phyloP scores from a whole-genome alignment of 2,888 invertebrate species.

The Pinctada fucata region DNA sequence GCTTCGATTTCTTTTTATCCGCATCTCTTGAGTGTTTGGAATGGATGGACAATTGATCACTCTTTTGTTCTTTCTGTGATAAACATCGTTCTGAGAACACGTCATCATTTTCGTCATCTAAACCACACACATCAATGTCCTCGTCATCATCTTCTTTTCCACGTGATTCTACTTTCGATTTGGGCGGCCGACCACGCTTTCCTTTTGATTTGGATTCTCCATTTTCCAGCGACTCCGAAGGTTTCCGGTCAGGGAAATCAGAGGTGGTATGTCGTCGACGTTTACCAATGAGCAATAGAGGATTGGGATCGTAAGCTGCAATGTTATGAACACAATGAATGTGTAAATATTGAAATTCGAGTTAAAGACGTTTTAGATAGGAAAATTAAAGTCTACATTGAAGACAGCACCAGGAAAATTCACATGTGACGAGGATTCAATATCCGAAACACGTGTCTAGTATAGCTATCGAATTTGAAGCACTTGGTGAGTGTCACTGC shows the following conservation, averaged over 20 bases:
- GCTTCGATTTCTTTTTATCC: constrained; percentile 25
- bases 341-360: too few relatives aligned
- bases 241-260: constrained; percentile 49
- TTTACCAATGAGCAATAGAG: constrained; percentile 86
- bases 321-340: constrained; percentile 53
- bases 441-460: too few relatives aligned
- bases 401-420: too few relatives aligned
- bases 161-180: constrained; percentile 32
- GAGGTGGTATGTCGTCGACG: constrained; percentile 83
- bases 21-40: constrained; percentile 33
- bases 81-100: constrained; percentile 19
- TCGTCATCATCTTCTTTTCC: constrained; percentile 38
- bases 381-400: too few relatives aligned
- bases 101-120: constrained; percentile 38
- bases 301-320: constrained; percentile 90
- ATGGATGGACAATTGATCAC: constrained; percentile 25
- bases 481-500: too few relatives aligned
- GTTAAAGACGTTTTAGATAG: too few relatives aligned
- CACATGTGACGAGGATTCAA: too few relatives aligned
- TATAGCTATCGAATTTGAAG: too few relatives aligned
- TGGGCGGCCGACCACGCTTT: constrained; percentile 59
- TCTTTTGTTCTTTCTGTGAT: constrained; percentile 18
- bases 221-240: constrained; percentile 19
- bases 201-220: constrained; percentile 35
- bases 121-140: constrained; percentile 47